phyloP scores from a whole-genome alignment of 2,113 vertebrate genomes.

The Accipiter virgatus region DNA sequence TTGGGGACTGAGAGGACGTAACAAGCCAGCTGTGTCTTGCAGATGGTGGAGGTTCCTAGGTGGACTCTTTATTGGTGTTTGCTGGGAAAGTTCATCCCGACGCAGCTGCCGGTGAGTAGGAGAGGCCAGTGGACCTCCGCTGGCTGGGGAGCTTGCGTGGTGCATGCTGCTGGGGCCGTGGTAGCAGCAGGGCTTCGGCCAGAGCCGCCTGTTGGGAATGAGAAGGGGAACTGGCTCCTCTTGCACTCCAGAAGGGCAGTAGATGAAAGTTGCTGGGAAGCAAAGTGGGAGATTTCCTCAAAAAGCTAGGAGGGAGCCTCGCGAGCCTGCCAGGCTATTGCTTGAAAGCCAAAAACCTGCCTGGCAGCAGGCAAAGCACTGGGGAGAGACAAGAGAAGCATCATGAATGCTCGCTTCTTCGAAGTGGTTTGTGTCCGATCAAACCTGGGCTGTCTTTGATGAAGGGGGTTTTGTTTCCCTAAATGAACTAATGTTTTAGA shows the following conservation, averaged over 20 bases:
- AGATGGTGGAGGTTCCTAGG: neutral
- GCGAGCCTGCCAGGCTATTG: neutral
- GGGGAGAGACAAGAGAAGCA: neutral
- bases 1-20: neutral
- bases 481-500: neutral
- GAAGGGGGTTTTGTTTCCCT: neutral
- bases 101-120: neutral
- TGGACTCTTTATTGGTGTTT: neutral
- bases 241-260: neutral
- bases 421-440: neutral
- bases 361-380: neutral
- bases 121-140: neutral
- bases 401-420: accelerated
- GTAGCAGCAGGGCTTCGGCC: neutral
- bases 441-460: neutral
- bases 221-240: neutral
- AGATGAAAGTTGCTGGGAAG: neutral
- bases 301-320: neutral
- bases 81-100: neutral
- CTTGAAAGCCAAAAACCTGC: neutral
- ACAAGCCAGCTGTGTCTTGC: neutral
- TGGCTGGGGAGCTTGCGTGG: accelerated
- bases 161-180: neutral
- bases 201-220: neutral
- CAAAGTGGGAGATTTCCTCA: neutral